Evolutionary conservation across 2,797 vertebrate genomes (phyloP).

Genomic region (Carapus acus): DNA sequence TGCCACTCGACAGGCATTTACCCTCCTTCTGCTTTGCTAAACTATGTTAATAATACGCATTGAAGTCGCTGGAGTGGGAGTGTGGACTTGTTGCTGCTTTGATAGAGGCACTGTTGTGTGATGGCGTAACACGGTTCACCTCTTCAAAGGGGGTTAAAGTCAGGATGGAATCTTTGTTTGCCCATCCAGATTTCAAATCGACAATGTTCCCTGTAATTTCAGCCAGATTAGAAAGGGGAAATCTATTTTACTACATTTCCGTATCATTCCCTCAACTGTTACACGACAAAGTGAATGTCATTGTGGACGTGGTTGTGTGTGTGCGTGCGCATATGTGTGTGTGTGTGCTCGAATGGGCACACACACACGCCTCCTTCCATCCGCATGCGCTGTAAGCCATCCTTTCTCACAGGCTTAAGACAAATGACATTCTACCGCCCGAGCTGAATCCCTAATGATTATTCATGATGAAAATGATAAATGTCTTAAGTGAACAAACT

Average conservation of each 20-base stretch:
- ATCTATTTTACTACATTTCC: not conserved
- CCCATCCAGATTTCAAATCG: no score
- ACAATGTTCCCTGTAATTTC: no score
- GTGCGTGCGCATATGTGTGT: no score
- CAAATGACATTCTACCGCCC: slow-evolving; percentile 42
- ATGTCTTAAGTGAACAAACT: slow-evolving; percentile 69
- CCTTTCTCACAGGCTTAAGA: slow-evolving; percentile 27
- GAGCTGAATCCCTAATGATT: slow-evolving; percentile 67
- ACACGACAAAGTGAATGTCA: slow-evolving; percentile 12
- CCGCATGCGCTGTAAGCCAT: slow-evolving; percentile 9
- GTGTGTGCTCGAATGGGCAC: not conserved
- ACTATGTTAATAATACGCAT: slow-evolving; percentile 66
- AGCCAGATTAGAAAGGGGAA: no score
- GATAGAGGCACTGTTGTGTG: slow-evolving; percentile 52
- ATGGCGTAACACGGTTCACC: slow-evolving; percentile 48
- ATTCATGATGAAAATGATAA: slow-evolving; percentile 74
- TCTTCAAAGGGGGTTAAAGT: slow-evolving; percentile 41
- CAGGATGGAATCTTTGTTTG: not conserved
- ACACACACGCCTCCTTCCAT: not conserved
- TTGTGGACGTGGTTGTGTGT: no score
- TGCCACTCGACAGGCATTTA: slow-evolving; percentile 43
- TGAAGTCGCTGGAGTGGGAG: slow-evolving; percentile 50
- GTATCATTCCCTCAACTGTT: slow-evolving; percentile 8
- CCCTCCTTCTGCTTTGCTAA: slow-evolving; percentile 49
- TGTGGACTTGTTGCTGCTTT: slow-evolving; percentile 40